A percentile compares a stretch with the other conserved stretches of the same genome.
These are phyloP conservation scores for Aurelia aurita DNA, from an alignment of 30 jellyfish, hydroid and myxozoan genomes.

Conservation along the genomic window DNA sequence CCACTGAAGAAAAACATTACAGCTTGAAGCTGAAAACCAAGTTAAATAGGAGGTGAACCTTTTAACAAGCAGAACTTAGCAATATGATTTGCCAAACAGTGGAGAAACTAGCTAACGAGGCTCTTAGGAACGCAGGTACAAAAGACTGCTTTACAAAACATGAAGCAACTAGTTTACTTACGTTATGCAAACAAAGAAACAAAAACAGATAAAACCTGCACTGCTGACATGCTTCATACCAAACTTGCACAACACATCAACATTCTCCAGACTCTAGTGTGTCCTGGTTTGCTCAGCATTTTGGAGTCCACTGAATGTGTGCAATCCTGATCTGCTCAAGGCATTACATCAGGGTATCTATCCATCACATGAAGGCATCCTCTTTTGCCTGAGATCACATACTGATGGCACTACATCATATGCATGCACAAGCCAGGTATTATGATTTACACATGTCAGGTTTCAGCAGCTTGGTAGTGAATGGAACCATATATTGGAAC, in stretches of 20 bases:
- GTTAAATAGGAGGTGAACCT: too few relatives aligned
- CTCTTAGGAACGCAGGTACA: too few relatives aligned
- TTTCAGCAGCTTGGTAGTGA: not conserved
- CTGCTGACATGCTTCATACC: slow-evolving; percentile 35
- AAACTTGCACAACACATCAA: not conserved
- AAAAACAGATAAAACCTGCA: slow-evolving; percentile 38
- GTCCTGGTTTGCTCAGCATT: too few relatives aligned
- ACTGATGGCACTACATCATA: not conserved
- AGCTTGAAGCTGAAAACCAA: too few relatives aligned
- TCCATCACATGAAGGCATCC: not conserved
- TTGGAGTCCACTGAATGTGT: slow-evolving; percentile 66
- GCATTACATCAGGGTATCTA: not conserved
- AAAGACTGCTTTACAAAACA: too few relatives aligned
- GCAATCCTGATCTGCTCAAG: not conserved
- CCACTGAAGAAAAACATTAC: too few relatives aligned
- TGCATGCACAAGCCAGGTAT: slow-evolving; percentile 3
- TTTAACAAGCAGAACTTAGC: too few relatives aligned
- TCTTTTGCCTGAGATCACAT: not conserved
- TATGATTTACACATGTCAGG: not conserved
- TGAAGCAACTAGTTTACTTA: too few relatives aligned
- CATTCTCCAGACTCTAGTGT: too few relatives aligned
- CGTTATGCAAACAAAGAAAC: not conserved
- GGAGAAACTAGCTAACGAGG: too few relatives aligned
- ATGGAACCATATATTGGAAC: not conserved
- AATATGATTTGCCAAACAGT: too few relatives aligned